Evolutionary conservation across 2,797 vertebrate genomes (phyloP), one percentile per base, ranked within the genome.

Genomic region (Amblyopsis hoosieri): DNA sequence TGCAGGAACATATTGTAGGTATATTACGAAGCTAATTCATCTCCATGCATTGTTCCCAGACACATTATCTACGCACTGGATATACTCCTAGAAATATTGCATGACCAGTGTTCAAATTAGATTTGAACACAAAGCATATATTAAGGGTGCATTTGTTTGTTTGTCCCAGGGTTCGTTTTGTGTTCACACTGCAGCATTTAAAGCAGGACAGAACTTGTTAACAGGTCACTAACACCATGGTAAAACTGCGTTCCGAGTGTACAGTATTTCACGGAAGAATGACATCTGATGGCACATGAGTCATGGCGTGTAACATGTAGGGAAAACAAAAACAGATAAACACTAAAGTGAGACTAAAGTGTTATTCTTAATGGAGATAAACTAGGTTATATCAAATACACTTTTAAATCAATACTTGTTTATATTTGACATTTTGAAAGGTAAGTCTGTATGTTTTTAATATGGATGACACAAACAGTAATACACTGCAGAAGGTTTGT

Each of bases 31-130:
- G 62, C 45, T 60, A 68, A 64, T 72, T 71, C 52, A 56, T 45
- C 55, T 82, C 15, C n/a, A 57, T 71, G 57, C 64, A 72, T 55
- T 72, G 72, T 66, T 83, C 56, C 52, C 45, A 9, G 3, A 80
- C 67, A 66, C 70, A 14, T 60, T 49, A 42, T 31, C 50, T 8
- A 10, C 57, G 64, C 64, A 33, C 53, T 66, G 74, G 61, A 54
- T 11, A 10, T 12, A 51, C 70, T 65, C 66, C 51, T 61, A 57
- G 60, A 57, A 78, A 66, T 55, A 63, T 57, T 64, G 72, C 56
- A 53, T 4, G 55, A 63, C 54, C 45, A 53, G 31, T 2, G 64
- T 60, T 45, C 14, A 8, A 33, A 54, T 60, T 62, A 50, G 66
- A 72, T 48, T 29, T 47, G 45, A 23, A 48, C n/a, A 47, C 50